Percentiles rank a stretch among this genome's conserved stretches.
phyloP scores from a whole-genome alignment of 2,888 invertebrate species.

The Neoitamus cyanurus region DNA sequence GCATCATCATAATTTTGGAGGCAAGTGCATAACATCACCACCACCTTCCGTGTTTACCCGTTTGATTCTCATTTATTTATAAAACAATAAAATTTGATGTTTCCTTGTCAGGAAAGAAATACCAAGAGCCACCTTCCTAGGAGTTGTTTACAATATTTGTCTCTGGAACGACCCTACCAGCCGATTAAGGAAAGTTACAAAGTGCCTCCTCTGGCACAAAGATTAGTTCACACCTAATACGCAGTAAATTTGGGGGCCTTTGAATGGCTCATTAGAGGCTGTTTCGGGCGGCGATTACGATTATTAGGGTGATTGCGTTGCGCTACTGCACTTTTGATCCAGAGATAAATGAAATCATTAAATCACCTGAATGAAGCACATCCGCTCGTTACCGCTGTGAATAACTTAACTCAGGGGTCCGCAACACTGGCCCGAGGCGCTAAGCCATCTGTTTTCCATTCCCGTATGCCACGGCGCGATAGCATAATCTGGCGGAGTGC shows the following conservation, averaged over 20 bases:
- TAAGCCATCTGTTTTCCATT: conserved; percentile 35
- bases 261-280: conserved; percentile 4
- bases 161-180: conserved; percentile 10
- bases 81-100: conserved; percentile 66
- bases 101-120: conserved; percentile 57
- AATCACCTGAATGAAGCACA: neutral
- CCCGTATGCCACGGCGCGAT: neutral
- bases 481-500: conserved; percentile 25
- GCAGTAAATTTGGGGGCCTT: neutral
- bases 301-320: neutral
- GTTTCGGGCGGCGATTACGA: neutral
- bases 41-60: conserved; percentile 6
- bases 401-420: neutral
- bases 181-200: conserved; percentile 2
- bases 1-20: neutral
- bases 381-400: neutral
- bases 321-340: neutral
- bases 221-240: conserved; percentile 40
- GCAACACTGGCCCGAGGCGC: neutral
- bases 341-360: conserved; percentile 17
- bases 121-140: conserved; percentile 54
- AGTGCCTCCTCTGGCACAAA: conserved; percentile 31
- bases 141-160: conserved; percentile 54
- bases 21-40: neutral
- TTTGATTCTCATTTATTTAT: conserved; percentile 59